These are phyloP conservation scores for Pomacea canaliculata DNA, from an alignment of 2,888 invertebrate species.

Conservation along the genomic window DNA sequence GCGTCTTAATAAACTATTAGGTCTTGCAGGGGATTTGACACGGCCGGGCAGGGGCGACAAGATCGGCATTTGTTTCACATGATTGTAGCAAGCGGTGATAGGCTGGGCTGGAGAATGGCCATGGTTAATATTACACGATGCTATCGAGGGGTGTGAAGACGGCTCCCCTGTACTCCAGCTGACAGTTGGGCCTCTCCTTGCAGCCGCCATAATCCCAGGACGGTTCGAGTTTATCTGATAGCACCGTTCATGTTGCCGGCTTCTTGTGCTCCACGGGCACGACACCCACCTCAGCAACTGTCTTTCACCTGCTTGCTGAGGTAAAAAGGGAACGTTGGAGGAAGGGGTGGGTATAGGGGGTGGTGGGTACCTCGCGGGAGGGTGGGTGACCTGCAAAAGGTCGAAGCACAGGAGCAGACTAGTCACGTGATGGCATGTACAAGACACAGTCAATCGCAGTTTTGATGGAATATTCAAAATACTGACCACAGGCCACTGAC, in stretches of 20 bases:
- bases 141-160: conserved; percentile 22
- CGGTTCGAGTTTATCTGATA: conserved; percentile 25
- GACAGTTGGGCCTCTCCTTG: conserved; percentile 10
- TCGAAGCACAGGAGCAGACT: no score
- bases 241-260: conserved; percentile 7
- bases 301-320: conserved; percentile 10
- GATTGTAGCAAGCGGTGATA: conserved; percentile 24
- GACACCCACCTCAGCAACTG: conserved; percentile 13
- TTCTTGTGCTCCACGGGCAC: background rate
- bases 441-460: no score
- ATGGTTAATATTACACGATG: conserved; percentile 23
- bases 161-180: conserved; percentile 4
- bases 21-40: conserved; percentile 7
- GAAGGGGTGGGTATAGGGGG: background rate
- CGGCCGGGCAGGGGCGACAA: conserved; percentile 7
- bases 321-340: background rate
- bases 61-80: conserved; percentile 25
- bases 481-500: no score
- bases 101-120: conserved; percentile 2
- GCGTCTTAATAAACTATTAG: conserved; percentile 23
- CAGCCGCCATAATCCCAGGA: conserved; percentile 9
- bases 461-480: no score
- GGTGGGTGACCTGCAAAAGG: no score
- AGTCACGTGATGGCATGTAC: no score
- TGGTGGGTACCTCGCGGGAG: background rate